These are phyloP conservation scores for Eolophus roseicapilla DNA, from an alignment of 2,113 vertebrate genomes.

Conservation along the genomic window DNA sequence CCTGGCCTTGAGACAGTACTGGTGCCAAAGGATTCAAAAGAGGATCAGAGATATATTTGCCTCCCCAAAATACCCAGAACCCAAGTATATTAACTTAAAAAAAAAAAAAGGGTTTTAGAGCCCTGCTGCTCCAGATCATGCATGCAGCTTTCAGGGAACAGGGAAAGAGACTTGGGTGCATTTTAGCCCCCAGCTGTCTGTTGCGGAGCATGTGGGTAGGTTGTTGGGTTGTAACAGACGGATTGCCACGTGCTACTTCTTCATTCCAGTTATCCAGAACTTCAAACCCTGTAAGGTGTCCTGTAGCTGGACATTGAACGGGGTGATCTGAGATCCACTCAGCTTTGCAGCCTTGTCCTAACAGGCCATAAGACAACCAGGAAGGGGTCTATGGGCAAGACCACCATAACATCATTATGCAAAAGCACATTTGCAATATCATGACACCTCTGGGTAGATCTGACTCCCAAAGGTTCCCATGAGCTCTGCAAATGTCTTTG, in stretches of 20 bases:
- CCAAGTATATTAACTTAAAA: not conserved
- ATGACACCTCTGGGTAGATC: not conserved
- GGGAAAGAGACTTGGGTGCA: not conserved
- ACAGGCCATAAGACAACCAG: not conserved
- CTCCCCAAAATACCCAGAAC: not conserved
- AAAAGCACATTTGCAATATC: not conserved
- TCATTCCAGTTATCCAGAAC: not conserved
- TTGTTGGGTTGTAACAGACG: not conserved
- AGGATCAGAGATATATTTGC: not conserved
- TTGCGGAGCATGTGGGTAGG: not conserved
- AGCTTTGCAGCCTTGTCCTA: not conserved
- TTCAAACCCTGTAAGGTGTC: not conserved
- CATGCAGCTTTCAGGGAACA: not conserved
- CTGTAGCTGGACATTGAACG: not conserved
- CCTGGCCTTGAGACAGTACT: not conserved
- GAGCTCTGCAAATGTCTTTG: not conserved
- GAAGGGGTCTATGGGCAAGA: not conserved
- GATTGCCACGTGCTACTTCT: not conserved
- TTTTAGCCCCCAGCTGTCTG: not conserved
- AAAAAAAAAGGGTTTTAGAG: not conserved
- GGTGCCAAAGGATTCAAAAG: not conserved
- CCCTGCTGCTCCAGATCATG: not conserved
- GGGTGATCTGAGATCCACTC: not conserved
- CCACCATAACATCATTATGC: not conserved
- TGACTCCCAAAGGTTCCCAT: not conserved